These are phyloP conservation scores for Thamnaconus septentrionalis DNA, from an alignment of 2,113 vertebrate genomes.

Conservation along the genomic window DNA sequence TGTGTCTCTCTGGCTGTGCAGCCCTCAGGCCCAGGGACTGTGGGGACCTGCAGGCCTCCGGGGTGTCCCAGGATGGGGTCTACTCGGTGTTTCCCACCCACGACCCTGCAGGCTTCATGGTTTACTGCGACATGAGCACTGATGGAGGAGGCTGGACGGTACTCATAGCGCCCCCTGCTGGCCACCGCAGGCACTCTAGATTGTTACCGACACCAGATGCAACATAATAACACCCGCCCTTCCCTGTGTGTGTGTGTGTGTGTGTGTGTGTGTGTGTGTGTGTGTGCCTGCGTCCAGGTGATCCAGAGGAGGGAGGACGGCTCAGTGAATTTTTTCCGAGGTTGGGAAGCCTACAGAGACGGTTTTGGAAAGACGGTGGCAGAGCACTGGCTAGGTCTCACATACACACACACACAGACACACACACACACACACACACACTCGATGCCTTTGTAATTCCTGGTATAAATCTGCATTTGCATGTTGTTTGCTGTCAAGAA, in stretches of 20 bases:
- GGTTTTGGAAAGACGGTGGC: conserved; percentile 79
- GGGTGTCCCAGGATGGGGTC: conserved; percentile 40
- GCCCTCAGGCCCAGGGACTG: conserved; percentile 54
- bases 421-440: background rate
- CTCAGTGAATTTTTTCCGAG: conserved; percentile 86
- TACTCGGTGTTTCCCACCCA: conserved; percentile 60
- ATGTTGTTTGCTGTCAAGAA: too few species aligned
- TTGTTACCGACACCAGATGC: too few species aligned
- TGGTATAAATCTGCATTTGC: too few species aligned
- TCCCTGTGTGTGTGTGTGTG: too few species aligned
- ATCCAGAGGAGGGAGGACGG: conserved; percentile 88
- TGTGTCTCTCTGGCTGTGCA: conserved; percentile 9
- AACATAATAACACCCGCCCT: too few species aligned
- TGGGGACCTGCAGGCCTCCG: conserved; percentile 33
- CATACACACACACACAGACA: conserved; percentile 3
- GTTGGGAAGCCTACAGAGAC: conserved; percentile 86
- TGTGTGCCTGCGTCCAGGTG: conserved; percentile 70
- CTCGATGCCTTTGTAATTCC: too few species aligned
- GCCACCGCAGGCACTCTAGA: too few species aligned
- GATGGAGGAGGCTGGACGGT: conserved; percentile 67
- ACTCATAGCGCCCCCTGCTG: background rate
- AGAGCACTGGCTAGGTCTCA: conserved; percentile 67
- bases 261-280: background rate
- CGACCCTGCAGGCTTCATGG: conserved; percentile 49
- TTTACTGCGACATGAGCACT: conserved; percentile 66